These are phyloP conservation scores for Argentina silus DNA, from an alignment of 2,797 vertebrate species.

Conservation along the genomic window DNA sequence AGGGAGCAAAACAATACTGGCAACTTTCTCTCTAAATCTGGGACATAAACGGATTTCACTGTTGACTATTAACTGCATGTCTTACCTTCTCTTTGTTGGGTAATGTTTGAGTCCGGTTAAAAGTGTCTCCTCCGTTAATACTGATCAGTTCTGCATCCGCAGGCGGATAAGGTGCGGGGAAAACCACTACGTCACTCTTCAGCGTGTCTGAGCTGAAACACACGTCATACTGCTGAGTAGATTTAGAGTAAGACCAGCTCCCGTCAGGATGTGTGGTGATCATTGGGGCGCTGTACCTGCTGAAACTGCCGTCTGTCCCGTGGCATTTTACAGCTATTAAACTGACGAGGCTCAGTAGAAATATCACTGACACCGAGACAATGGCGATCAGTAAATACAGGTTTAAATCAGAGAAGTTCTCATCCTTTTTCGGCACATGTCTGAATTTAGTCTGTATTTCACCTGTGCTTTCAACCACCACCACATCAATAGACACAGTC, in stretches of 20 bases:
- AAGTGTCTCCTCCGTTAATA: constrained; percentile 63
- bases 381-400: constrained; percentile 62
- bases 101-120: constrained; percentile 62
- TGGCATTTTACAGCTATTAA: constrained; percentile 61
- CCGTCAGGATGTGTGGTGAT: constrained; percentile 69
- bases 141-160: constrained; percentile 64
- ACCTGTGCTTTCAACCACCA: constrained; percentile 57
- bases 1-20: no score
- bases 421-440: constrained; percentile 54
- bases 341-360: constrained; percentile 60
- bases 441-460: constrained; percentile 56
- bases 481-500: constrained; percentile 64
- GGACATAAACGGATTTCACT: no score
- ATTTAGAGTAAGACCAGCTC: constrained; percentile 69
- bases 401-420: constrained; percentile 59
- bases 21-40: no score
- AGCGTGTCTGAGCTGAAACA: constrained; percentile 67
- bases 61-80: no score
- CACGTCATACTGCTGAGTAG: constrained; percentile 70
- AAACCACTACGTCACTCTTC: constrained; percentile 68
- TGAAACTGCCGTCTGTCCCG: constrained; percentile 54
- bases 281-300: constrained; percentile 51
- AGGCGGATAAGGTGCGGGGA: constrained; percentile 49
- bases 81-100: constrained; percentile 64
- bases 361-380: constrained; percentile 57